These are phyloP conservation scores for Danionella dracula DNA, from an alignment of 2,797 vertebrate species.

Conservation along the genomic window DNA sequence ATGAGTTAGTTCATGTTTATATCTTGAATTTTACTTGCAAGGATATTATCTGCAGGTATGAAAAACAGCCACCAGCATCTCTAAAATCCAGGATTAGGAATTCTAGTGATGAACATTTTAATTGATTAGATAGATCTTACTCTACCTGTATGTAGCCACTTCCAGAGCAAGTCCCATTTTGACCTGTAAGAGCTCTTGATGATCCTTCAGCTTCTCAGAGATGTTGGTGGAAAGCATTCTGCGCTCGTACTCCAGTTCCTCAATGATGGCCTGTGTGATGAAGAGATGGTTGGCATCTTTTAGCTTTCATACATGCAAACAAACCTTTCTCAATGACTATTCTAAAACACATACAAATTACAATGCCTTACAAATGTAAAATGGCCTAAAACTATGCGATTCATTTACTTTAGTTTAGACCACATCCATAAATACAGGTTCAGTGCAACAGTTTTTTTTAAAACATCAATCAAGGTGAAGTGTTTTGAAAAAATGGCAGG, in stretches of 20 bases:
- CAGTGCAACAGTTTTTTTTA: no score
- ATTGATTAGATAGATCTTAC: background rate
- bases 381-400: no score
- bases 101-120: background rate
- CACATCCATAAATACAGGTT: background rate
- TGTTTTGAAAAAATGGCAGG: no score
- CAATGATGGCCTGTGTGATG: slow-evolving; percentile 75
- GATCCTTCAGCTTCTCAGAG: slow-evolving; percentile 78
- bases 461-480: no score
- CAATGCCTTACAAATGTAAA: no score
- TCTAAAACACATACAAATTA: no score
- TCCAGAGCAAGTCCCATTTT: slow-evolving; percentile 89
- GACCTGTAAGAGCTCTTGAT: slow-evolving; percentile 86
- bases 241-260: slow-evolving; percentile 82
- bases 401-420: no score
- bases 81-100: background rate
- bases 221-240: slow-evolving; percentile 72
- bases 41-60: no score
- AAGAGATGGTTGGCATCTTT: background rate
- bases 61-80: background rate
- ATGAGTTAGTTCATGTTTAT: no score
- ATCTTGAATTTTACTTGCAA: no score
- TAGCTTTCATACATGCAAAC: background rate
- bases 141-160: slow-evolving; percentile 90
- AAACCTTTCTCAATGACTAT: no score